Percentiles rank a stretch among this genome's conserved stretches.
phyloP scores from a whole-genome alignment of 2,888 invertebrate species.

The Thereva nobilitata region DNA sequence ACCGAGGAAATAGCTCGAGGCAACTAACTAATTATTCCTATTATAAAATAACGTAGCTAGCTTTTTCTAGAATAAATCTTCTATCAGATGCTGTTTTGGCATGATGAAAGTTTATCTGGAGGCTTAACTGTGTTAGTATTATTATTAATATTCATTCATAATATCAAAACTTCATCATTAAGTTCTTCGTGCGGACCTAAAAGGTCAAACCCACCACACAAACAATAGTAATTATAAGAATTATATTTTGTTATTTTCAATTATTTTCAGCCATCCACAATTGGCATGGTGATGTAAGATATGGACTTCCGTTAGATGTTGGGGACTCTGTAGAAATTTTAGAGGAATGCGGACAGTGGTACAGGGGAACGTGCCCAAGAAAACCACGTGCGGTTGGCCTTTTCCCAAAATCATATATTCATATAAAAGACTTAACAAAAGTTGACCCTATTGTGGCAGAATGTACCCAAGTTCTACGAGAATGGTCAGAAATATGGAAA shows the following conservation, averaged over 20 bases:
- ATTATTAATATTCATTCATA: too few relatives aligned
- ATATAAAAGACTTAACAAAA: constrained; percentile 83
- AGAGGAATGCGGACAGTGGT: constrained; percentile 90
- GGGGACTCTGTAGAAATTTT: constrained; percentile 91
- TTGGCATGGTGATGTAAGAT: constrained; percentile 80
- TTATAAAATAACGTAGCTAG: too few relatives aligned
- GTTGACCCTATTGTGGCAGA: constrained; percentile 91
- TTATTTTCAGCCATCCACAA: constrained; percentile 83
- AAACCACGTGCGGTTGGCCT: constrained; percentile 68
- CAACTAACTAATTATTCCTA: too few relatives aligned
- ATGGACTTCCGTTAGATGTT: constrained; percentile 82
- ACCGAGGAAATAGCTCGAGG: too few relatives aligned
- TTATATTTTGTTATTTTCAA: constrained; percentile 32
- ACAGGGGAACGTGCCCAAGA: constrained; percentile 81
- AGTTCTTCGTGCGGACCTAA: too few relatives aligned
- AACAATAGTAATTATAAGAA: too few relatives aligned
- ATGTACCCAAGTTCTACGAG: constrained; percentile 86
- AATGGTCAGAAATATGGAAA: constrained; percentile 95
- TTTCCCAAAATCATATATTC: constrained; percentile 82
- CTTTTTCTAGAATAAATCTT: too few relatives aligned
- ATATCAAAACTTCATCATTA: too few relatives aligned
- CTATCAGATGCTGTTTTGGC: too few relatives aligned
- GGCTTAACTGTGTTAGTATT: too few relatives aligned
- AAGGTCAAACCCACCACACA: too few relatives aligned
- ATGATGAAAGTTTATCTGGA: too few relatives aligned